Conservation (phyloP, 2,888 invertebrate species). For the Diarsia rubi region DNA sequence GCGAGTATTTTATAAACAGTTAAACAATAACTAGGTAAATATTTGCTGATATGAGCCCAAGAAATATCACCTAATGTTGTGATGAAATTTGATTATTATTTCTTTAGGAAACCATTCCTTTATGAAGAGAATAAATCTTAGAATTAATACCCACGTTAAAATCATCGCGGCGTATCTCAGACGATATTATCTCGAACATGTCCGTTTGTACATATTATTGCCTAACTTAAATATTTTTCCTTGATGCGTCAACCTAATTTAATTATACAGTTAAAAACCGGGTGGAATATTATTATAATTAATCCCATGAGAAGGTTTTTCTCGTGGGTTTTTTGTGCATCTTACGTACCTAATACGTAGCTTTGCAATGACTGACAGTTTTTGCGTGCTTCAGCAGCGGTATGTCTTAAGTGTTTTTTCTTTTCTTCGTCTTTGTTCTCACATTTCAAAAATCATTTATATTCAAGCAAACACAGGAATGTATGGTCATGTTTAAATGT, state of each 20-base stretch:
- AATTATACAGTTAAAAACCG: background rate
- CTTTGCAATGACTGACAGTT: background rate
- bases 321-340: slow-evolving; percentile 15
- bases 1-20: slow-evolving; percentile 15
- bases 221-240: slow-evolving; percentile 30
- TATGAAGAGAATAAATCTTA: background rate
- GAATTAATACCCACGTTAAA: background rate
- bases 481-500: too few species aligned
- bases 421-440: too few species aligned
- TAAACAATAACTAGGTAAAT: slow-evolving; percentile 2
- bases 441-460: too few species aligned
- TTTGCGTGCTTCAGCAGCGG: background rate
- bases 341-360: background rate
- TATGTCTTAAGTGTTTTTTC: background rate
- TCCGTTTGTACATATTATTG: background rate
- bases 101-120: background rate
- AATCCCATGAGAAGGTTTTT: background rate
- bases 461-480: too few species aligned
- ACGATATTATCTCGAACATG: background rate
- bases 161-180: background rate
- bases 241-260: slow-evolving; percentile 25
- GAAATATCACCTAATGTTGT: slow-evolving; percentile 12
- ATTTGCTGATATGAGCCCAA: slow-evolving; percentile 6
- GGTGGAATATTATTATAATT: slow-evolving; percentile 8
- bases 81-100: background rate